Percentiles rank a stretch among this genome's conserved stretches.
These are phyloP conservation scores for Myripristis jacobus DNA, from an alignment of 2,797 vertebrate species.

Conservation along the genomic window DNA sequence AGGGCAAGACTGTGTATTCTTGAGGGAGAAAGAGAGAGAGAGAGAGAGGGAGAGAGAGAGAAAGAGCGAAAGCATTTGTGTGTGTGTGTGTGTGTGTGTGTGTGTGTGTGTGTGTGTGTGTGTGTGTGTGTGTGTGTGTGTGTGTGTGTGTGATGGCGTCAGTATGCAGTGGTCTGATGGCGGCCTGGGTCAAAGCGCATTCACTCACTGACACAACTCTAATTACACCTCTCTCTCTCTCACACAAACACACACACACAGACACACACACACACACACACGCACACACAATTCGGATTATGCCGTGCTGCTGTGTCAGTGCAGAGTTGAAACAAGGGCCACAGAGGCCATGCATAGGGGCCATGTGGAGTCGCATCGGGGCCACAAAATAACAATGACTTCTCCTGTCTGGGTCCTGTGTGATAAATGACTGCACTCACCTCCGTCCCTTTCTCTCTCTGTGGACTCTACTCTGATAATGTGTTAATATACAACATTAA, in stretches of 20 bases:
- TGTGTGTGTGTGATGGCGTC: constrained; percentile 10
- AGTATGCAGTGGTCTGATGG: constrained; percentile 42
- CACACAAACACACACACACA: no score
- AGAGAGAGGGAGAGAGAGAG: no score
- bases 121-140: constrained; percentile 16
- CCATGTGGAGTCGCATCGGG: no score
- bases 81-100: constrained; percentile 3
- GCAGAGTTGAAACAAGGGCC: constrained; percentile 26
- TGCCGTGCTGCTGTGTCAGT: constrained; percentile 43
- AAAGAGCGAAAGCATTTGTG: no score
- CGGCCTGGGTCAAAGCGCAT: constrained; percentile 58
- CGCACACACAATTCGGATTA: no score
- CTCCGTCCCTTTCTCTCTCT: background rate
- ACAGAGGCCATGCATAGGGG: constrained; percentile 31
- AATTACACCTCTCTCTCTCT: constrained; percentile 59
- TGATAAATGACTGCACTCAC: constrained; percentile 14
- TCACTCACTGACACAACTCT: constrained; percentile 64
- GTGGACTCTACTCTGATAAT: background rate
- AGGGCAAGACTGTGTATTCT: no score
- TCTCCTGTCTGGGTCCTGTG: constrained; percentile 10
- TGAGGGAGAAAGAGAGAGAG: no score
- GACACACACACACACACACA: no score
- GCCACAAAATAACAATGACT: constrained; percentile 28
- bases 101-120: constrained; percentile 20
- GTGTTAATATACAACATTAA: no score